Evolutionary conservation across 2,113 vertebrate genomes (phyloP).

Genomic region (Charadrius vociferus): DNA sequence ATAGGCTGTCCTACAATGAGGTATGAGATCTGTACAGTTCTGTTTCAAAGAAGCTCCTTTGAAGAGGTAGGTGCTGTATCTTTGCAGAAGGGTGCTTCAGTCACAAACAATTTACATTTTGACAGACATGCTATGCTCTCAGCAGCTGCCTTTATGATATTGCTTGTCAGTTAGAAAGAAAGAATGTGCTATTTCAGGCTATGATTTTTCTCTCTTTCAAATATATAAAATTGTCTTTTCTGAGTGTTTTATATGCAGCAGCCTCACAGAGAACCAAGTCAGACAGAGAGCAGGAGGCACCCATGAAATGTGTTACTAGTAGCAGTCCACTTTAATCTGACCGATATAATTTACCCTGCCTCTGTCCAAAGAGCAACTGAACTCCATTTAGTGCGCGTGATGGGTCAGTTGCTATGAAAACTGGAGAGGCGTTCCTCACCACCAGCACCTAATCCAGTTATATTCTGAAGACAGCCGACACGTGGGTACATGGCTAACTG

Average conservation of each 20-base stretch:
- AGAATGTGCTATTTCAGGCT: background rate
- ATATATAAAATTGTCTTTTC: background rate
- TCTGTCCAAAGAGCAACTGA: background rate
- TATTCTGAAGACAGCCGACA: background rate
- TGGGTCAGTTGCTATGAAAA: background rate
- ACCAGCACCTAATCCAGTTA: background rate
- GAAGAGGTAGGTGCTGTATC: background rate
- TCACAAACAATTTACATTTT: constrained; percentile 24
- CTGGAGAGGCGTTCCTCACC: background rate
- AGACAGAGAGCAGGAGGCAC: background rate
- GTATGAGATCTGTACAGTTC: background rate
- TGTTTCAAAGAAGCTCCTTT: background rate
- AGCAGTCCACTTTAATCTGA: background rate
- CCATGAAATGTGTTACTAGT: background rate
- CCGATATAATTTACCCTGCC: background rate
- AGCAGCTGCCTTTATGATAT: background rate
- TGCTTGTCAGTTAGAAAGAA: background rate
- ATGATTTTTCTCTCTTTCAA: background rate
- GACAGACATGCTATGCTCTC: background rate
- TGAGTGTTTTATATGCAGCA: background rate
- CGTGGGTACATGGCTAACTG: background rate
- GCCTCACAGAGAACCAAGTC: background rate
- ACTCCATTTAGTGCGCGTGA: background rate
- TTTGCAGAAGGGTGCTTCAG: background rate
- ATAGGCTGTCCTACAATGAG: background rate